Conservation (phyloP, 2,797 vertebrate species). For the Cuniculus paca region DNA sequence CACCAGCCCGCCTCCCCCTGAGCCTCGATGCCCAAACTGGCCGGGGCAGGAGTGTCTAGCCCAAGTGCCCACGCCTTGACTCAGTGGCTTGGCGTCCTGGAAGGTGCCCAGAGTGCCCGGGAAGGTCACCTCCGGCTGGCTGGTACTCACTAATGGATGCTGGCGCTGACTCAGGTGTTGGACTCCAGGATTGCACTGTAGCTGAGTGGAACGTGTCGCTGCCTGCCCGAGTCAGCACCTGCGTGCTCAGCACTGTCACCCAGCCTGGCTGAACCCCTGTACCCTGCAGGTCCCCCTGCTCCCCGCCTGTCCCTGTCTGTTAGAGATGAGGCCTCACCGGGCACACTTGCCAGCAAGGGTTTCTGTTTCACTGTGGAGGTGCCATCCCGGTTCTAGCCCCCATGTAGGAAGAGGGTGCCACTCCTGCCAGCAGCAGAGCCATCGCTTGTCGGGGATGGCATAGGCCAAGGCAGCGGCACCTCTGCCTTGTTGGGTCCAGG, state of each 20-base stretch:
- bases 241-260: background rate
- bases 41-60: background rate
- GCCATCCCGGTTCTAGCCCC: background rate
- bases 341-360: background rate
- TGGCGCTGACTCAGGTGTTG: constrained; percentile 61
- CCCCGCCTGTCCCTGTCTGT: background rate
- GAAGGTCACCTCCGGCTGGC: constrained; percentile 51
- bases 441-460: background rate
- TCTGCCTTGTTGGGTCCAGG: background rate
- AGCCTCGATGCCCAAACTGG: background rate
- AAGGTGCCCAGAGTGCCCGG: background rate
- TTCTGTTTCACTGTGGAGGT: background rate
- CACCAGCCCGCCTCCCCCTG: background rate
- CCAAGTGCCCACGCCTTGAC: background rate
- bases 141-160: background rate
- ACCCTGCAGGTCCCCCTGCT: background rate
- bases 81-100: constrained; percentile 52
- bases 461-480: background rate
- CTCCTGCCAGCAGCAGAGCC: background rate
- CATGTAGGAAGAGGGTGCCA: background rate
- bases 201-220: background rate
- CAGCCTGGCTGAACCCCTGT: background rate
- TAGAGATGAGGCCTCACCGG: background rate
- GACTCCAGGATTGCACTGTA: constrained; percentile 7
- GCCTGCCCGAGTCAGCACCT: background rate